Evolutionary conservation across 2,797 vertebrate species (phyloP).

Genomic region (Ficedula albicollis): DNA sequence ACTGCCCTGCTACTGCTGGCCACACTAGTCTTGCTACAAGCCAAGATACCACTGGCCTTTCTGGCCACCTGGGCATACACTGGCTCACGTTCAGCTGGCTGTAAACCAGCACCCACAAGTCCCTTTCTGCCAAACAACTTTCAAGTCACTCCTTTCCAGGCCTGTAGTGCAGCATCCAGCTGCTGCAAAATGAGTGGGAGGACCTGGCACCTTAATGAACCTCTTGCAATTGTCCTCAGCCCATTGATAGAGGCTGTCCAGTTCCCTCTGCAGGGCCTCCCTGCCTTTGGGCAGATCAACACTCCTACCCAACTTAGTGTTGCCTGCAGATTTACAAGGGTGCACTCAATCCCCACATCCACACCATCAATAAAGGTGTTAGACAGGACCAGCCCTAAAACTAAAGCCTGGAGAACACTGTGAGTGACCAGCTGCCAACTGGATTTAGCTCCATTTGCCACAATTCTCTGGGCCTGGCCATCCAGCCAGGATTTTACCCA

Average conservation of each 20-base stretch:
- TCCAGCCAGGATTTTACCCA: not conserved
- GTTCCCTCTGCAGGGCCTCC: not conserved
- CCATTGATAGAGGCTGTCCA: not conserved
- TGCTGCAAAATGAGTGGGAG: not conserved
- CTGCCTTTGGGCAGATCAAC: not conserved
- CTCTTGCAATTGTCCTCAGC: not conserved
- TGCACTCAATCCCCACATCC: not conserved
- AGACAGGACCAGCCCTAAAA: not conserved
- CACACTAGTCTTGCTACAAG: not conserved
- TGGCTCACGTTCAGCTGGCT: accelerated
- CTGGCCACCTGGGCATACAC: not conserved
- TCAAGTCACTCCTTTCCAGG: not conserved
- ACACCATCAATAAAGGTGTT: not conserved
- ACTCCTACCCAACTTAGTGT: not conserved
- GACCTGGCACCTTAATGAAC: not conserved
- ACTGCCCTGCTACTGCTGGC: not conserved
- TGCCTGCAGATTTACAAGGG: not conserved
- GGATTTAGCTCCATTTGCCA: not conserved
- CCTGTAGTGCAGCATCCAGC: not conserved
- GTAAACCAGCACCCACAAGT: not conserved
- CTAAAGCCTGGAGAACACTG: not conserved
- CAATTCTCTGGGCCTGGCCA: not conserved
- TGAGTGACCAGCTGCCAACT: accelerated
- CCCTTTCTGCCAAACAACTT: not conserved
- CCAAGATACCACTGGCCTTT: not conserved